Base-by-base conservation (phyloP, 2,113 vertebrate species). In the Lates calcarifer region DNA sequence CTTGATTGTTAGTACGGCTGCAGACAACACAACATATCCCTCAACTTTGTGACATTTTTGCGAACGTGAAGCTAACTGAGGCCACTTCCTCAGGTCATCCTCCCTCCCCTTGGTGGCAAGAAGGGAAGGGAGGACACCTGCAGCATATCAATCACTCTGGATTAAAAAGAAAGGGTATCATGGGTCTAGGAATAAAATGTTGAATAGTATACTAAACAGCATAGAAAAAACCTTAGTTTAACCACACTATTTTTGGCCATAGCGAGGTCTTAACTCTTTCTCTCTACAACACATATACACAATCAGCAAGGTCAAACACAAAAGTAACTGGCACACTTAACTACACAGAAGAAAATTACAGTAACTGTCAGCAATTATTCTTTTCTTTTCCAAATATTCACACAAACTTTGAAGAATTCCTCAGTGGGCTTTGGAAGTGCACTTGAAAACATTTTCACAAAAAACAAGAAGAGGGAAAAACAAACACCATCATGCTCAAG, bases 401-500 rank as follows among this genome's bases (percentile, higher is more conserved):
- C 69, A 60, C 29, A 62, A 43, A 62, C 77, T 83, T 62, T 84
- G 47, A 87, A 74, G 53, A 61, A 63, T 41, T 69, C 77, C 70
- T 83, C 61, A 31, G 78, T 56, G 53, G 18, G 33, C 47, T 64
- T 64, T 55, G 56, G 47, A 58, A 24, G 45, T 53, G 18, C 17
- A 39, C 68, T 63, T 45, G 9, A 76, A 85, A 74, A 75, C 33
- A 45, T 33, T 84, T 60, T 64, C 22, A 57, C 28, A 57, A 68
- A 55, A 68, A 45, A 53, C 6, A 49, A 49, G 24, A 65, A 67
- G 9, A 41, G 24, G 4, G 17, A 26, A 26, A 53, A 65, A 9
- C n/a, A 65, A 62, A 67, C 11, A 51, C 11, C n/a, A 62, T 63
- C 51, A 29, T 17, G 71, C 80, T 81, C 35, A 41, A 80, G 80